Conservation (phyloP, 2,113 vertebrate species). For the Mirounga angustirostris region DNA sequence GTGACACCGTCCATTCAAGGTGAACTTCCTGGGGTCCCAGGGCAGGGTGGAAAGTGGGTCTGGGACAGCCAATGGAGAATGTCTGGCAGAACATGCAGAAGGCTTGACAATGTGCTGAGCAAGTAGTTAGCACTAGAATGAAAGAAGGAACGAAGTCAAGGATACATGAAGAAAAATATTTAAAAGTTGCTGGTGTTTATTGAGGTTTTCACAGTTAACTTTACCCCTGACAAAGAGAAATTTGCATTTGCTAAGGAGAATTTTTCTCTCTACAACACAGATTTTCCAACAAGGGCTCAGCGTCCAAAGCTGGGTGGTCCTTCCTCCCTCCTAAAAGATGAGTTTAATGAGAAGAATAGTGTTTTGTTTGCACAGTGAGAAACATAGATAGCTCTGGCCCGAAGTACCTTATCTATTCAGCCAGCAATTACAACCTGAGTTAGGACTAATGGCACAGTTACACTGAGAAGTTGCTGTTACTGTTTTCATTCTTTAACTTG, state of each 20-base stretch:
- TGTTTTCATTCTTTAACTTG: slow-evolving; percentile 60
- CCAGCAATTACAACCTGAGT: slow-evolving; percentile 65
- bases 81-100: background rate
- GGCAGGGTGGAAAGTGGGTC: background rate
- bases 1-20: background rate
- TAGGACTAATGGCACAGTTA: slow-evolving; percentile 6
- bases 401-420: slow-evolving; percentile 56
- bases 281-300: background rate
- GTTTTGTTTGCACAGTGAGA: slow-evolving; percentile 62
- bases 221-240: background rate
- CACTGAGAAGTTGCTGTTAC: slow-evolving; percentile 30
- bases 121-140: background rate
- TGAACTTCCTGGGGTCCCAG: background rate
- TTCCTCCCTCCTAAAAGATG: slow-evolving; percentile 12
- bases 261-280: background rate
- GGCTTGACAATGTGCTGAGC: background rate
- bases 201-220: background rate
- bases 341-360: slow-evolving; percentile 27
- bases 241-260: background rate
- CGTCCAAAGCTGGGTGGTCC: background rate
- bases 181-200: background rate
- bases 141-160: background rate
- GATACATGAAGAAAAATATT: background rate
- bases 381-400: background rate
- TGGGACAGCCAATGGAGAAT: background rate